Percentiles rank a stretch among this genome's conserved stretches.
These are phyloP conservation scores for Cerceris ruficornis DNA, from an alignment of 2,888 invertebrate genomes.

Conservation along the genomic window DNA sequence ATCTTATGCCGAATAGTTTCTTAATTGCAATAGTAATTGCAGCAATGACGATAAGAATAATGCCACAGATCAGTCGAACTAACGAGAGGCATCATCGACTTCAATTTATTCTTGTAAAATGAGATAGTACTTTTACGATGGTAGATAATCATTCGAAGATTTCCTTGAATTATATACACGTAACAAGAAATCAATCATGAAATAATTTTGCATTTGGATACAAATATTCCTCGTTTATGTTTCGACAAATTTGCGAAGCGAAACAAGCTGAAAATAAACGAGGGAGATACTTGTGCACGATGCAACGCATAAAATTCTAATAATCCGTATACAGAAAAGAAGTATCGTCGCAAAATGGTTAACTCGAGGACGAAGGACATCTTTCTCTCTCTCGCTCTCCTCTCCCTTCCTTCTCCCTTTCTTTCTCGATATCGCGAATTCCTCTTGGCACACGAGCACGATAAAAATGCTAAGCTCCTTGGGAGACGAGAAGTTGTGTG, in stretches of 20 bases:
- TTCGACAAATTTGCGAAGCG: too few relatives aligned
- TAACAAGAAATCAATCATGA: too few relatives aligned
- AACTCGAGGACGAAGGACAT: slow-evolving; percentile 14
- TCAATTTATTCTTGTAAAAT: background rate
- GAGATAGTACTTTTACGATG: too few relatives aligned
- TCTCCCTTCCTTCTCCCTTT: background rate
- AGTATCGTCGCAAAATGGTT: slow-evolving; percentile 22
- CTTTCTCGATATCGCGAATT: slow-evolving; percentile 34
- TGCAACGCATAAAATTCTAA: slow-evolving; percentile 14
- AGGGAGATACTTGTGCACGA: too few relatives aligned
- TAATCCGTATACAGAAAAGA: slow-evolving; percentile 26
- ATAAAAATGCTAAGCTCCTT: slow-evolving; percentile 68
- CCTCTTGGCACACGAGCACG: slow-evolving; percentile 32
- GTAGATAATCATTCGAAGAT: too few relatives aligned
- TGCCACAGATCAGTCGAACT: background rate
- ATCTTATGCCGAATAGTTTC: background rate
- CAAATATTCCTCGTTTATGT: too few relatives aligned
- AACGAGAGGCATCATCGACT: background rate
- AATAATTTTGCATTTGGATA: too few relatives aligned
- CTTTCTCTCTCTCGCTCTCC: too few relatives aligned
- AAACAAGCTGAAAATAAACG: too few relatives aligned
- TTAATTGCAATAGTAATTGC: slow-evolving; percentile 3
- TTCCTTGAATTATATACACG: too few relatives aligned
- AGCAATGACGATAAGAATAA: background rate
- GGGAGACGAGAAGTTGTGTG: slow-evolving; percentile 49